Percentiles rank a stretch among this genome's conserved stretches.
These are phyloP conservation scores for Galeruca laticollis DNA, from an alignment of 2,888 invertebrate species.

Conservation along the genomic window DNA sequence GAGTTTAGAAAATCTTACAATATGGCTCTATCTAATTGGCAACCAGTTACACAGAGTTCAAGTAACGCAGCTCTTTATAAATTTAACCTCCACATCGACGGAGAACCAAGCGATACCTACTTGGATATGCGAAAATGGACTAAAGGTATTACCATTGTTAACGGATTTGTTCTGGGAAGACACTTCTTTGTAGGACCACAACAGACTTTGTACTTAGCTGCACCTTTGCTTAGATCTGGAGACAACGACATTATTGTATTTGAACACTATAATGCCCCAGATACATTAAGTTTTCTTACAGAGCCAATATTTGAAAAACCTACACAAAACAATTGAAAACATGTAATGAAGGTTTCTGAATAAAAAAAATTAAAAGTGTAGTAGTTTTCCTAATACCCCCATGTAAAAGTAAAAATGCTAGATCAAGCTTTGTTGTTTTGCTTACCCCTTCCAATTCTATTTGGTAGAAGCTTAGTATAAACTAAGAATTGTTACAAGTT, in stretches of 20 bases:
- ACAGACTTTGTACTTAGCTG: constrained; percentile 85
- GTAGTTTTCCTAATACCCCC: no score
- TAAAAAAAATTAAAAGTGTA: no score
- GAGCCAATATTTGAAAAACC: constrained; percentile 51
- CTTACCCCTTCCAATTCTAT: no score
- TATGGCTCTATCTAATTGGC: constrained; percentile 58
- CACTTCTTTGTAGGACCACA: constrained; percentile 85
- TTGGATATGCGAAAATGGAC: constrained; percentile 83
- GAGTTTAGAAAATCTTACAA: constrained; percentile 66
- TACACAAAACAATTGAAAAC: not conserved
- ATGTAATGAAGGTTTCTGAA: not conserved
- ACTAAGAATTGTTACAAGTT: no score
- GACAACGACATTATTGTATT: constrained; percentile 61
- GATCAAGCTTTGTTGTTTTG: no score
- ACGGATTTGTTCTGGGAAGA: constrained; percentile 87
- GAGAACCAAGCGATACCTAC: constrained; percentile 78
- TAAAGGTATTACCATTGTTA: constrained; percentile 87
- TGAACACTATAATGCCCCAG: constrained; percentile 59
- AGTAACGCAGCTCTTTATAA: constrained; percentile 72
- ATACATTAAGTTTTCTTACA: constrained; percentile 52
- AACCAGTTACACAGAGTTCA: constrained; percentile 40
- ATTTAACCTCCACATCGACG: constrained; percentile 60
- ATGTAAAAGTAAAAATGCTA: no score
- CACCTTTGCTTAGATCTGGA: constrained; percentile 74
- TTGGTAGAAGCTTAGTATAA: no score